Evolutionary conservation across 1,140 invertebrate species (phyloP).

Genomic region (Drosophila teissieri): DNA sequence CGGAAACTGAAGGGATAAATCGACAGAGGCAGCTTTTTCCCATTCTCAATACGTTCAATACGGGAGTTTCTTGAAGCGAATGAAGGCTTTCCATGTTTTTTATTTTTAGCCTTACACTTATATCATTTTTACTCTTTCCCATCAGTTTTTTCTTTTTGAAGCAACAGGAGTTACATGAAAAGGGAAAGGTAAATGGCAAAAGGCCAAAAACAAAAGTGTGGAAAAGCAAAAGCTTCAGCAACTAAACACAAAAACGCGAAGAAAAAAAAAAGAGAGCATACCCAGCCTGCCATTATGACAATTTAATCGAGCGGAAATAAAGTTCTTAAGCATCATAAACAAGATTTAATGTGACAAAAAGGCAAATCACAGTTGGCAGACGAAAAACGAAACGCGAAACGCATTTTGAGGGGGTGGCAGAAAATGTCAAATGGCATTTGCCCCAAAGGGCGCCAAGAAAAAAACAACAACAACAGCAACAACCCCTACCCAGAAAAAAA

Average conservation of each 20-base stretch:
- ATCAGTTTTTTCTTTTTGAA: no score
- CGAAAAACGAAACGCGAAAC: constrained; percentile 17
- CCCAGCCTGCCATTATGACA: constrained; percentile 64
- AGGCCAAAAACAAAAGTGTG: background rate
- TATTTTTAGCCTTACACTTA: no score
- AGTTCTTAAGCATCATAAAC: constrained; percentile 78
- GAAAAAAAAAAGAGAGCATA: constrained; percentile 1
- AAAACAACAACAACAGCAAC: constrained; percentile 27
- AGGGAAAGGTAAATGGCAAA: constrained; percentile 7
- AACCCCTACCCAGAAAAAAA: no score
- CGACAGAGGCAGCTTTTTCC: constrained; percentile 9
- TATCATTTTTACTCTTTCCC: no score
- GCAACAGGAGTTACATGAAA: background rate
- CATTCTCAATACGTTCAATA: constrained; percentile 59
- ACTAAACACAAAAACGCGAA: background rate
- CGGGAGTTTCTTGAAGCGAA: constrained; percentile 37
- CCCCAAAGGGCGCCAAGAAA: constrained; percentile 58
- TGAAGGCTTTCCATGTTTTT: no score
- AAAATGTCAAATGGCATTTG: constrained; percentile 77
- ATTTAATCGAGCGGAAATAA: constrained; percentile 81
- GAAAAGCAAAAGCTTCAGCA: background rate
- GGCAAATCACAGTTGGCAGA: constrained; percentile 67
- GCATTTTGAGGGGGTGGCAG: constrained; percentile 33
- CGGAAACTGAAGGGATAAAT: background rate
- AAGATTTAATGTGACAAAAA: constrained; percentile 82